These are phyloP conservation scores for Eupithecia inturbata DNA, from an alignment of 2,888 invertebrate species.

Conservation along the genomic window DNA sequence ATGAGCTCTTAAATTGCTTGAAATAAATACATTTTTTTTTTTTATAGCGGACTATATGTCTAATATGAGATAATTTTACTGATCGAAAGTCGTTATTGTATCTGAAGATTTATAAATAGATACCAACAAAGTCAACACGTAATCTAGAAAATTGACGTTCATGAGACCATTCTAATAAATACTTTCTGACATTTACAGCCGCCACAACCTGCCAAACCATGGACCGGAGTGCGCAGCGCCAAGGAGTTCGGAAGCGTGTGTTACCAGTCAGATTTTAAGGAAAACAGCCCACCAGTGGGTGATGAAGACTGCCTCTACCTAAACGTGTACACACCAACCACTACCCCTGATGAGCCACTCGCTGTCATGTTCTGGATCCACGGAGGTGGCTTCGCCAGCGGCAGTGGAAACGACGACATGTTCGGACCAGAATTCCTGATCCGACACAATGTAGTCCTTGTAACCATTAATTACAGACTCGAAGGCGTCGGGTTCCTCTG, in stretches of 20 bases:
- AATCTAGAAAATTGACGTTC: too few relatives aligned
- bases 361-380: constrained; percentile 77
- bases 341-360: constrained; percentile 3
- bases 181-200: constrained; percentile 45
- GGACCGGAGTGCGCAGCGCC: constrained; percentile 62
- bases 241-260: constrained; percentile 56
- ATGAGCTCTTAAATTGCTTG: too few relatives aligned
- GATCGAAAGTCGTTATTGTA: too few relatives aligned
- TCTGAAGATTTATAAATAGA: too few relatives aligned
- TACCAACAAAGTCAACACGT: too few relatives aligned
- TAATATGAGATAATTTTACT: too few relatives aligned
- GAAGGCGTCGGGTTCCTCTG: constrained; percentile 59
- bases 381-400: constrained; percentile 71
- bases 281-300: not conserved
- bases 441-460: constrained; percentile 69
- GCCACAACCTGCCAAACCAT: constrained; percentile 55
- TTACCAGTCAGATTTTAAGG: constrained; percentile 46
- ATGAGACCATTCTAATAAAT: not conserved
- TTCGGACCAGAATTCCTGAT: constrained; percentile 70
- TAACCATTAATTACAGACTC: constrained; percentile 73
- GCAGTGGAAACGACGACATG: constrained; percentile 60
- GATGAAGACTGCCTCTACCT: constrained; percentile 67
- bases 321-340: constrained; percentile 60
- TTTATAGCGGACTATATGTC: too few relatives aligned
- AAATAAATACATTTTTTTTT: too few relatives aligned